Base-by-base conservation (phyloP, 2,888 invertebrate species). In the Cosmia pyralina region DNA sequence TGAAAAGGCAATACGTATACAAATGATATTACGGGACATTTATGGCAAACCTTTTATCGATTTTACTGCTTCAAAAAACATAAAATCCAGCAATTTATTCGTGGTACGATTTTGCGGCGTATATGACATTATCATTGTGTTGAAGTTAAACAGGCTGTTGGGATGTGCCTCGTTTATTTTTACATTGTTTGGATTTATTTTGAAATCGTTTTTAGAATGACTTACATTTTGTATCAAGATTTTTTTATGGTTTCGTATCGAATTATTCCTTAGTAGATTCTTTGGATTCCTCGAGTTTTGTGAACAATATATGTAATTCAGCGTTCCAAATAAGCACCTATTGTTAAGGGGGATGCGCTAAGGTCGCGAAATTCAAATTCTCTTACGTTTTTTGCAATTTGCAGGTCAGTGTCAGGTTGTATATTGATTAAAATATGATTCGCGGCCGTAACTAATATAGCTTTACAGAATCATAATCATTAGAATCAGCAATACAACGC, bases 1-100 rank as follows among this genome's bases (percentile, higher is more conserved):
- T 73, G 70, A 85, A 83, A 75, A 76, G 74, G 66, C 76, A 71
- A 84, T 84, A 84, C 62, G 79, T 73, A 84, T 79, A 76, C 84
- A 81, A 75, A 86, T 75, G 64, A 28, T 63, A 74, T 74, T 85
- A 66, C 44, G 28, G 13, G 48, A 72, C 72, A 72, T 77, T 75
- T 75, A 64, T 48, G 57, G 72, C 70, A 53, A 73, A 69, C 63
- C 73, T 69, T 83, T 74, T 74, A 81, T 75, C 72, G 84, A 84
- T 86, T 81, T 72, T 84, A 84, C 79, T 84, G 79, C 66, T 68
- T 65, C 62, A 65, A 83, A 71, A 81, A 75, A 67, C 65, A 71
- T 84, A 79, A 83, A 80, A 81, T 67, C 64, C 41, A 28, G 10
- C 55, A 81, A 78, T 85, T 81, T 84, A 86, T 85, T 68, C 73